Evolutionary conservation across 2,888 invertebrate genomes (phyloP).

Genomic region (Meta bourneti): DNA sequence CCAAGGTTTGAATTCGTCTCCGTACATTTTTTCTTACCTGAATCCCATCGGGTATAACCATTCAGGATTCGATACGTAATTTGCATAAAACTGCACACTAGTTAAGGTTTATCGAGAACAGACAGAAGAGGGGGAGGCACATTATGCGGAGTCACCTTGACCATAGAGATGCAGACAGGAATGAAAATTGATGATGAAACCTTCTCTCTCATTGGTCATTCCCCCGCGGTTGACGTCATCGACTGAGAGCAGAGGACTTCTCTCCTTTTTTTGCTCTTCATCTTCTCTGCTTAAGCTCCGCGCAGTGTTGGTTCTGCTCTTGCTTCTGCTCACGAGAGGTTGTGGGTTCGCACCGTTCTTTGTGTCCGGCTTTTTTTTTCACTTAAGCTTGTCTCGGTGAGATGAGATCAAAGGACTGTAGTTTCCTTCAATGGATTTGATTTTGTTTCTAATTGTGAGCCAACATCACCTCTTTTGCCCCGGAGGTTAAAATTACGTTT

Average conservation of each 20-base stretch:
- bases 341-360: neutral
- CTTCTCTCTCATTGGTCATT: slow-evolving; percentile 59
- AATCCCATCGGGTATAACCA: neutral
- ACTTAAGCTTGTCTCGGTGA: neutral
- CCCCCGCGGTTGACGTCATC: slow-evolving; percentile 55
- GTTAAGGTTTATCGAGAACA: neutral
- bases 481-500: neutral
- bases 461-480: neutral
- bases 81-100: neutral
- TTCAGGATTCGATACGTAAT: slow-evolving; percentile 7
- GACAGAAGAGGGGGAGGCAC: neutral
- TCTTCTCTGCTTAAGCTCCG: slow-evolving; percentile 10
- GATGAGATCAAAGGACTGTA: neutral
- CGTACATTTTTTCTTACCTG: no score
- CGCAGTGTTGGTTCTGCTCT: neutral
- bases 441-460: neutral
- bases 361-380: neutral
- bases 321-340: neutral
- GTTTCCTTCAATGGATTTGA: neutral
- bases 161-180: slow-evolving; percentile 50
- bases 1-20: no score
- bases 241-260: slow-evolving; percentile 5
- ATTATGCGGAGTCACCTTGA: slow-evolving; percentile 53
- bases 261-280: slow-evolving; percentile 32
- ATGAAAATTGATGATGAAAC: slow-evolving; percentile 54